Evolutionary conservation across 2,113 vertebrate genomes (phyloP).

Genomic region (Peromyscus maniculatus): DNA sequence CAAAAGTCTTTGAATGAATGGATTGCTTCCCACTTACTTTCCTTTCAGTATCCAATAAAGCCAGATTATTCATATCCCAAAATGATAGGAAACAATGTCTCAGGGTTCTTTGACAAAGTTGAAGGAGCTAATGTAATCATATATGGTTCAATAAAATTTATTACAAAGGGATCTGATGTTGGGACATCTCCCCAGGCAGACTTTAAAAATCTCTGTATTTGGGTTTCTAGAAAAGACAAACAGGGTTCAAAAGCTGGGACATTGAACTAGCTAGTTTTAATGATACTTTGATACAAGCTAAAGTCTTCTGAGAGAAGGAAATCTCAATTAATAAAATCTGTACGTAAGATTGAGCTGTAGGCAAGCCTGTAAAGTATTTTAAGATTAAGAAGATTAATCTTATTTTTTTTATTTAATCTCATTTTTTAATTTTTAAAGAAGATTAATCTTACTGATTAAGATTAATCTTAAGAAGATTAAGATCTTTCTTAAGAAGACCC

Average conservation of each 20-base stretch:
- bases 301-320: neutral
- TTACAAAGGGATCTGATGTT: slow-evolving; percentile 48
- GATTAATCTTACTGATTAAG: neutral
- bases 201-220: slow-evolving; percentile 1
- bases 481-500: neutral
- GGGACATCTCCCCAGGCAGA: neutral
- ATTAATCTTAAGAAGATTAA: neutral
- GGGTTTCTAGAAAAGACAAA: neutral
- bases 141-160: slow-evolving; percentile 72
- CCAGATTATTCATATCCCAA: slow-evolving; percentile 60
- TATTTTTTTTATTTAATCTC: neutral
- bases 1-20: slow-evolving; percentile 30
- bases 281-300: neutral
- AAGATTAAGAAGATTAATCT: neutral
- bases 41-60: slow-evolving; percentile 66
- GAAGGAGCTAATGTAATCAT: slow-evolving; percentile 64
- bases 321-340: neutral
- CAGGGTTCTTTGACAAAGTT: slow-evolving; percentile 67
- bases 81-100: slow-evolving; percentile 44
- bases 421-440: neutral
- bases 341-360: neutral
- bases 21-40: slow-evolving; percentile 56
- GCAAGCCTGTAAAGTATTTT: neutral
- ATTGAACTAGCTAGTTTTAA: neutral
- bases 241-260: neutral